These are phyloP conservation scores for Fundulus diaphanus DNA, from an alignment of 2,797 vertebrate species.

Conservation along the genomic window DNA sequence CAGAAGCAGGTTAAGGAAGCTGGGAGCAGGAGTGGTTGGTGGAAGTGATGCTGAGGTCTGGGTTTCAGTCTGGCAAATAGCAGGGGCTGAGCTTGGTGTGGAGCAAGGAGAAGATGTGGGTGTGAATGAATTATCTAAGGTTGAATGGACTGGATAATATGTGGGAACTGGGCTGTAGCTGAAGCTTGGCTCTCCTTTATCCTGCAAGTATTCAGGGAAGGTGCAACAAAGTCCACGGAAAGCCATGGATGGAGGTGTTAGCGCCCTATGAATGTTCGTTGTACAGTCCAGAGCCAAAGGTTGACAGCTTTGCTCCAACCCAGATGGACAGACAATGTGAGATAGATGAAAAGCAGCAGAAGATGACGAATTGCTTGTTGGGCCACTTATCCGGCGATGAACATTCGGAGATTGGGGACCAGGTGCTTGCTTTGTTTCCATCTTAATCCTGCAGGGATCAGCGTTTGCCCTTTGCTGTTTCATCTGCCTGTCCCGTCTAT, in stretches of 20 bases:
- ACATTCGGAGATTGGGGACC: conserved; percentile 55
- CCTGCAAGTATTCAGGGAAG: conserved; percentile 54
- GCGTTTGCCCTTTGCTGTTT: conserved; percentile 77
- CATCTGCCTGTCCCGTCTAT: conserved; percentile 81
- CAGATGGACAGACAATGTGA: conserved; percentile 53
- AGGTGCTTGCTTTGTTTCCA: conserved; percentile 69
- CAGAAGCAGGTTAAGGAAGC: conserved; percentile 76
- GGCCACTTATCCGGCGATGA: conserved; percentile 51
- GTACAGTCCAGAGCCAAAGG: conserved; percentile 67
- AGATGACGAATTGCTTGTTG: conserved; percentile 37
- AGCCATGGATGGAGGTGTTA: conserved; percentile 51
- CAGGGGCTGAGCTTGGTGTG: conserved; percentile 35
- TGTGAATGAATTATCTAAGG: conserved; percentile 37
- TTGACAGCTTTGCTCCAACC: conserved; percentile 47
- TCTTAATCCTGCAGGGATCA: conserved; percentile 74
- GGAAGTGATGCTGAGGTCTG: conserved; percentile 20
- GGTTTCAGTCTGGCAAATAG: conserved; percentile 16
- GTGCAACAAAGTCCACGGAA: conserved; percentile 50
- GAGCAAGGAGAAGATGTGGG: conserved; percentile 42
- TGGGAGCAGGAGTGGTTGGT: conserved; percentile 5
- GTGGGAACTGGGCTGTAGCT: conserved; percentile 43
- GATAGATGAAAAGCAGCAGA: conserved; percentile 68
- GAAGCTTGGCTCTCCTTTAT: conserved; percentile 62
- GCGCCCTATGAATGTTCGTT: conserved; percentile 52
- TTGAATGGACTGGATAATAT: conserved; percentile 32